phyloP scores from a whole-genome alignment of 2,113 vertebrate genomes.

The Cyprinus carpio region DNA sequence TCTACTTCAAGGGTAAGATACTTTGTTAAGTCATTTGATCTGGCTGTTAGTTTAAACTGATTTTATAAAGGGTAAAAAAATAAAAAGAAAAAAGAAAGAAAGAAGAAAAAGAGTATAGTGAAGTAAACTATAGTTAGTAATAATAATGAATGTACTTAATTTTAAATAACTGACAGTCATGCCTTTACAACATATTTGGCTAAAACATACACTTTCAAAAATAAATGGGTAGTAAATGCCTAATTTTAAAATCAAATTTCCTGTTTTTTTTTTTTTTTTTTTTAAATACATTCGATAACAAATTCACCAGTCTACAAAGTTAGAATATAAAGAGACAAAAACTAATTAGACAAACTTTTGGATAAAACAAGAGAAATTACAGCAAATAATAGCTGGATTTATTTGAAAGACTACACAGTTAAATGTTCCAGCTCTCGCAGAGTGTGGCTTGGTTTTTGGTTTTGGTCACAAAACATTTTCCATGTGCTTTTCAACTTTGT shows the following conservation, averaged over 20 bases:
- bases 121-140: not conserved
- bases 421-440: not conserved
- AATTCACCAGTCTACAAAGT: not conserved
- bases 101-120: not conserved
- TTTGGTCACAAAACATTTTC: not conserved
- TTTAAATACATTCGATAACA: not conserved
- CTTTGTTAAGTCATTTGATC: not conserved
- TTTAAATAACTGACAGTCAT: not conserved
- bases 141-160: not conserved
- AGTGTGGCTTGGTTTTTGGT: constrained; percentile 37
- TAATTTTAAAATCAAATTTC: not conserved
- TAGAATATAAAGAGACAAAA: not conserved
- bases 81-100: not conserved
- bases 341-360: not conserved
- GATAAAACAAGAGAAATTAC: not conserved
- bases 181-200: not conserved
- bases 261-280: not conserved
- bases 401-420: not conserved
- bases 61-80: no score
- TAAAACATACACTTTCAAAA: not conserved
- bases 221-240: not conserved
- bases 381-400: not conserved
- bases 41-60: not conserved
- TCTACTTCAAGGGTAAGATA: constrained; percentile 8
- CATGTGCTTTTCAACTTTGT: not conserved